Conservation (phyloP, 2,797 vertebrate genomes). For the Myotis planiceps region DNA sequence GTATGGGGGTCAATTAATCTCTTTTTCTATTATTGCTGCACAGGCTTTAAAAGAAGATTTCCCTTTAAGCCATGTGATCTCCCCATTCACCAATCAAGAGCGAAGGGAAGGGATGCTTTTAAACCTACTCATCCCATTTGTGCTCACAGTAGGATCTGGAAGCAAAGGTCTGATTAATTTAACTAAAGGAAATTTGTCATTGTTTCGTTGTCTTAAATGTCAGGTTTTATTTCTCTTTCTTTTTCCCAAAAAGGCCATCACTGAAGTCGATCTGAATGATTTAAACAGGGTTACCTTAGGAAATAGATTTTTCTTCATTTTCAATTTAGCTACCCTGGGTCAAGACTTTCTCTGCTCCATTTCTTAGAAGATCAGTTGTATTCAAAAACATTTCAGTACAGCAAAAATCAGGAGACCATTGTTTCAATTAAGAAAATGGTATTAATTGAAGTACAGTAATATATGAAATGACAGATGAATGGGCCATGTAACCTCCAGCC, state of each 20-base stretch:
- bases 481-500: background rate
- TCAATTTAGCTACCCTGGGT: constrained; percentile 42
- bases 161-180: constrained; percentile 96
- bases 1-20: constrained; percentile 71
- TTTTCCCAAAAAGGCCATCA: constrained; percentile 71
- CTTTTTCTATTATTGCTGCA: constrained; percentile 85
- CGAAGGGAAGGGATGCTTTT: constrained; percentile 99
- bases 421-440: background rate
- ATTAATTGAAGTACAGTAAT: background rate
- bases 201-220: constrained; percentile 63
- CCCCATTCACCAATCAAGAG: constrained; percentile 99
- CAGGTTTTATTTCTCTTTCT: constrained; percentile 24
- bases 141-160: constrained; percentile 98
- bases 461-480: constrained; percentile 5
- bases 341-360: constrained; percentile 48
- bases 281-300: constrained; percentile 52
- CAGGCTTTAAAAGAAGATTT: constrained; percentile 99
- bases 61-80: constrained; percentile 98
- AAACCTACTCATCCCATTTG: constrained; percentile 98
- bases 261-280: constrained; percentile 51
- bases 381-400: constrained; percentile 48
- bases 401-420: background rate
- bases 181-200: constrained; percentile 80
- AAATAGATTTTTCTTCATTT: constrained; percentile 74
- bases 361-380: constrained; percentile 24